phyloP scores from a whole-genome alignment of 2,888 invertebrate genomes.

The Drosophila fulvimacula region DNA sequence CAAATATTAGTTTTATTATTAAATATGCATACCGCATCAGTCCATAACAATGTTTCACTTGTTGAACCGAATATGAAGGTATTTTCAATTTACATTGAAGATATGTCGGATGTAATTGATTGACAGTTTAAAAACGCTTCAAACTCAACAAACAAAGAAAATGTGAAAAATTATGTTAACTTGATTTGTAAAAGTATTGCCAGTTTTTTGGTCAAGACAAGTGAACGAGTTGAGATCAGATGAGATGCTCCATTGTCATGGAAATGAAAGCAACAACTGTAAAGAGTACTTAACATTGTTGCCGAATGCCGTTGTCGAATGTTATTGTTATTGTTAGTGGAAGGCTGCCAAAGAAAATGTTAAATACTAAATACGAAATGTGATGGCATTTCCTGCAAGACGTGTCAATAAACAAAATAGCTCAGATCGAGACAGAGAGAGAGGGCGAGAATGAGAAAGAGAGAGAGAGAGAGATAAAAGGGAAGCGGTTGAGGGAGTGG shows the following conservation, averaged over 20 bases:
- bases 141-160: constrained; percentile 48
- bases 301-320: constrained; percentile 30
- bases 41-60: neutral
- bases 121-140: constrained; percentile 34
- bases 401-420: constrained; percentile 68
- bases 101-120: constrained; percentile 14
- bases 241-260: constrained; percentile 51
- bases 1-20: neutral
- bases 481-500: neutral
- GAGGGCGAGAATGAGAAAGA: neutral
- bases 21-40: neutral
- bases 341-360: constrained; percentile 44
- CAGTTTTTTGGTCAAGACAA: constrained; percentile 34
- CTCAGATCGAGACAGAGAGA: neutral
- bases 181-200: constrained; percentile 26
- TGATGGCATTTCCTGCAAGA: constrained; percentile 67
- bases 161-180: constrained; percentile 34
- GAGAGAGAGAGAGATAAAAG: neutral
- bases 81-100: neutral
- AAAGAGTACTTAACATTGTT: constrained; percentile 40
- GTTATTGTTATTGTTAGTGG: constrained; percentile 52
- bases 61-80: neutral
- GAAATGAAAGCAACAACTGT: constrained; percentile 47
- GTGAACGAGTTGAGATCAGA: constrained; percentile 5
- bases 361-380: constrained; percentile 54